Evolutionary conservation across 2,888 invertebrate species (phyloP), one percentile per base, ranked within the genome.

Genomic region (Deroplatys truncata): DNA sequence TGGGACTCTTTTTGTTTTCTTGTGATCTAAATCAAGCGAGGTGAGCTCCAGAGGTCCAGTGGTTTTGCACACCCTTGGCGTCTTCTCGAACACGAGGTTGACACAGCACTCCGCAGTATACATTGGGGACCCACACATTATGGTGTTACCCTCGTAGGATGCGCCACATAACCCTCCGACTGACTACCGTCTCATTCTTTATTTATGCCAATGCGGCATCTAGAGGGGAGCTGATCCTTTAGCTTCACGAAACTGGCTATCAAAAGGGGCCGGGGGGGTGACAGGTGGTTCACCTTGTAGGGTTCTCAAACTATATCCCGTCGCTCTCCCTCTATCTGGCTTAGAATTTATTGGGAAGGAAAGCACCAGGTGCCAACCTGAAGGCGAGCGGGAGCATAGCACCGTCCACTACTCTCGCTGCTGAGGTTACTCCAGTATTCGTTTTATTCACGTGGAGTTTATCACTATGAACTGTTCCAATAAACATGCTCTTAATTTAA

Each of bases 121-220:
- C 84, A 29, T 31, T 15, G 28, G 84, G 84, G 84, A 84, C 84
- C 84, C 84, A 84, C 84, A 84, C 56, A 72, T 72, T 72, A 72
- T 72, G 56, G 56, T 25, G 56, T 72, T 72, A 72, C 56, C 56
- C 56, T 72, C 56, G 56, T 72, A 72, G 56, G 56, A 72, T 72
- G 56, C 56, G 56, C 56, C 56, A 72, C 56, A 72, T 72, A 72
- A 72, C 56, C 56, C 56, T 72, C 56, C 56, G 56, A 72, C 56
- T 72, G 56, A 72, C 56, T 72, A 72, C 35, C 82, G 84, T 31
- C 72, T 84, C 88, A 89, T 89, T 84, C 88, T 88, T 89, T 89
- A 89, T 89, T 89, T 88, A 89, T 84, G 84, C 89, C 89, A 88
- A 88, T 89, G 89, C 89, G 89, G 88, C 88, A 72, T 72, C 56